These are phyloP conservation scores for Zosterops borbonicus DNA, from an alignment of 2,113 vertebrate species.

Conservation along the genomic window DNA sequence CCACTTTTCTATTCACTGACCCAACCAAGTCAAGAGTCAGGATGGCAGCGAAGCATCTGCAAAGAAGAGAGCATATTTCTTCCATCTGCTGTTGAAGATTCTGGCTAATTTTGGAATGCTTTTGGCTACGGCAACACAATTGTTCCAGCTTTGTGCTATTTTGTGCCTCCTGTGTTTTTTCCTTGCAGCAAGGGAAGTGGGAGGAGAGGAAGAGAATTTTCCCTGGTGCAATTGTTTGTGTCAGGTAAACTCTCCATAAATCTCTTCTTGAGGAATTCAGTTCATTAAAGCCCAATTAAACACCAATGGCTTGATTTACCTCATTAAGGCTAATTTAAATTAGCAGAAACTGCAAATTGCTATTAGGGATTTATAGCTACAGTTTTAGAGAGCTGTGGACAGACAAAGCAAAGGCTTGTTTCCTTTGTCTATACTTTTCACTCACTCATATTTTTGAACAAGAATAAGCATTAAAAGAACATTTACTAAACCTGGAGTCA, in stretches of 20 bases:
- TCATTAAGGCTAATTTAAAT: conserved; percentile 39
- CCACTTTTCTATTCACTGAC: not conserved
- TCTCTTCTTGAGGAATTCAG: conserved; percentile 51
- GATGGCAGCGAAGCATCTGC: conserved; percentile 38
- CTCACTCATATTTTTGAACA: not conserved
- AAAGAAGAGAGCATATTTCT: not conserved
- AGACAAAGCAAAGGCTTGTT: not conserved
- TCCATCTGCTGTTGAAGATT: conserved; percentile 15
- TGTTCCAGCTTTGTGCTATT: conserved; percentile 11
- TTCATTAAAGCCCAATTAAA: conserved; percentile 51
- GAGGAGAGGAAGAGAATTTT: not conserved
- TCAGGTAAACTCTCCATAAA: conserved; percentile 7
- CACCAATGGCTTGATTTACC: conserved; percentile 14
- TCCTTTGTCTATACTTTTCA: not conserved
- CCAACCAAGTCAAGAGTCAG: not conserved
- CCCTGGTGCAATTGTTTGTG: not conserved
- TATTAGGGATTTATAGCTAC: not conserved
- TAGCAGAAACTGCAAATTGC: conserved; percentile 9
- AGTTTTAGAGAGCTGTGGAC: not conserved
- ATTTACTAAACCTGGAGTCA: not conserved
- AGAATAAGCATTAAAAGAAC: not conserved
- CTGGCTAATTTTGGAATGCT: not conserved
- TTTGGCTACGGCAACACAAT: rapidly evolving
- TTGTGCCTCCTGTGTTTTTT: not conserved
- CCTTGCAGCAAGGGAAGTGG: not conserved